Base-by-base conservation (phyloP, 1,140 invertebrate genomes). In the Coptotermes formosanus region DNA sequence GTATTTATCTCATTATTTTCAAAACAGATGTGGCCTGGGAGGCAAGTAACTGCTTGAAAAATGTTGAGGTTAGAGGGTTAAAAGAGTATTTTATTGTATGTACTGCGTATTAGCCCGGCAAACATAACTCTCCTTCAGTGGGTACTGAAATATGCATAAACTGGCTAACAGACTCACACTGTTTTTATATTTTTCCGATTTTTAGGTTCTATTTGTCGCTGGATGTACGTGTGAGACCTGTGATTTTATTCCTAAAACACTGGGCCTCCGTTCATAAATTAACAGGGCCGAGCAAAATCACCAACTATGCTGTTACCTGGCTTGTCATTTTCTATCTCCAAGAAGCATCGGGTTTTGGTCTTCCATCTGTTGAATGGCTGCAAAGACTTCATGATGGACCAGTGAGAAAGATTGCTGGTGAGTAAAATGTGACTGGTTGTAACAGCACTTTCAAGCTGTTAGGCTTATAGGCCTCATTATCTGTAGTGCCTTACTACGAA, bases 291-390 rank as follows among this genome's bases (percentile, higher is more conserved):
- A 19, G 45, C 83, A 84, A 88, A 45, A 88, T 92, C 38, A 90
- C 90, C 11, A 92, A 90, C 83, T 92, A 92, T 87, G 90, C 91
- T 7, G 87, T 92, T 7, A 89, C 89, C 0, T 89, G 91, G 85
- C 88, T 92, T 88, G 90, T 90, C 8, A 88, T 92, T 45, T 92
- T 92, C 88, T 92, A 90, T 88, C 87, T 92, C 32, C 90, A 91
- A 45, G 14, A 84, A 64, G 48, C 38, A 2, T 52, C 48, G 4
- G 45, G 59, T 32, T 64, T 64, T 55, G 30, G 48, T 38, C 48
- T 84, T 11, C 83, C 83, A n/a, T 19, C 83, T 8, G 83, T 84
- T 84, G 45, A 55, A 84, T 55, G 19, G 3, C 19, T 84, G 83
- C 43, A 48, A 8, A 55, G 16, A 32, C 83, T 21, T 84, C 43